These are phyloP conservation scores for Sebastes melanostomus DNA, from an alignment of 2,797 vertebrate species.

Conservation along the genomic window DNA sequence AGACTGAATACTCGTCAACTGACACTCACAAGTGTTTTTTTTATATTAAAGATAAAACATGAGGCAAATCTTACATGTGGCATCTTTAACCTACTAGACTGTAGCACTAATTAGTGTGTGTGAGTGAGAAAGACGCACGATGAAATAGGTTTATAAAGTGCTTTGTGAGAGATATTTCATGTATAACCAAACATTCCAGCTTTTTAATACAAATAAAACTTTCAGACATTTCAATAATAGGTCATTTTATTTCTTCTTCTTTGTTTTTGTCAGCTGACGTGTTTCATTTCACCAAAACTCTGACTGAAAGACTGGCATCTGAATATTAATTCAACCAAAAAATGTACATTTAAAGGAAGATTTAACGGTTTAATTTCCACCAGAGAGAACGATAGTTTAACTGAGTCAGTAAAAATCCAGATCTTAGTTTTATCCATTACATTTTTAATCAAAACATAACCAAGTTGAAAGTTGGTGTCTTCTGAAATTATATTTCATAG, in stretches of 20 bases:
- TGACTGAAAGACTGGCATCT: not conserved
- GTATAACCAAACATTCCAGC: conserved; percentile 50
- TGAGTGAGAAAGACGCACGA: not conserved
- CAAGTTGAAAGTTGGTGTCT: no score
- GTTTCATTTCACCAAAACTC: not conserved
- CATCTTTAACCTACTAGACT: not conserved
- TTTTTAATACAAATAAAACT: conserved; percentile 60
- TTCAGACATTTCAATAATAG: not conserved
- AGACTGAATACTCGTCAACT: not conserved
- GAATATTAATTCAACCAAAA: no score
- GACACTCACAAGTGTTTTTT: not conserved
- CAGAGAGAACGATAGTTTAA: not conserved
- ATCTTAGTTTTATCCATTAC: no score
- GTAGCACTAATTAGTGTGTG: not conserved
- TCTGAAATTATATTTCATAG: not conserved
- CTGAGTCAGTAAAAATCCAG: no score
- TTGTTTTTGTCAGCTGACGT: not conserved
- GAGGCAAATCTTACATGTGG: not conserved
- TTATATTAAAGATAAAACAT: not conserved
- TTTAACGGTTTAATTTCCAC: not conserved
- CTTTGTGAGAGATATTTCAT: not conserved
- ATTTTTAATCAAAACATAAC: no score
- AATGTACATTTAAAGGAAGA: not conserved
- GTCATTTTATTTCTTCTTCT: not conserved
- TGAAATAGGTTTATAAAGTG: not conserved